Conservation (phyloP, 2,888 invertebrate species). For the Eupithecia inturbata region DNA sequence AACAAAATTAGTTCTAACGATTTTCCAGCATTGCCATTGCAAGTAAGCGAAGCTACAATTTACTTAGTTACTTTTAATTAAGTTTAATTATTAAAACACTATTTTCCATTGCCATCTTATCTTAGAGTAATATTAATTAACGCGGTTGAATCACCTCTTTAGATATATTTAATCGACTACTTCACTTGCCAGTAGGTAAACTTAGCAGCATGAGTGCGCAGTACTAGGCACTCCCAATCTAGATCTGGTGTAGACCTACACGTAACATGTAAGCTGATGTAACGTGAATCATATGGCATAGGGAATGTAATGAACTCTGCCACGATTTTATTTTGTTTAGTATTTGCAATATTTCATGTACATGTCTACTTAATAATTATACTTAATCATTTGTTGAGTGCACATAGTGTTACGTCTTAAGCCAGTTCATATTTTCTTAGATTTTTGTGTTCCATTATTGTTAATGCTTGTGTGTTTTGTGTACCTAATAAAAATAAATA, state of each 20-base stretch:
- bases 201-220: not conserved
- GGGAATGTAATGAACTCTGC: not conserved
- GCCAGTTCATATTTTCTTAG: too few species aligned
- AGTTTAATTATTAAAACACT: not conserved
- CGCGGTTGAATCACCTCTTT: constrained; percentile 23
- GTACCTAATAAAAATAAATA: too few species aligned
- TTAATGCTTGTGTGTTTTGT: too few species aligned
- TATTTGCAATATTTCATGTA: too few species aligned
- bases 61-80: too few species aligned
- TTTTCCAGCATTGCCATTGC: not conserved
- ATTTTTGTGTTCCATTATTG: too few species aligned
- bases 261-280: constrained; percentile 52
- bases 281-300: constrained; percentile 36
- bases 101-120: not conserved
- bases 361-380: too few species aligned
- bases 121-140: not conserved
- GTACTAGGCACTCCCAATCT: constrained; percentile 41
- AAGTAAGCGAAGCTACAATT: not conserved
- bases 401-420: too few species aligned
- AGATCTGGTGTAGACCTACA: constrained; percentile 55
- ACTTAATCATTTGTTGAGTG: too few species aligned
- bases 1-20: not conserved
- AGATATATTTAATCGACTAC: constrained; percentile 15
- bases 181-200: not conserved
- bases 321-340: too few species aligned